Evolutionary conservation across 35 echinoderm and acorn worm genomes (phyloP), one percentile per base, ranked within the genome.

Genomic region (Apostichopus parvimensis): DNA sequence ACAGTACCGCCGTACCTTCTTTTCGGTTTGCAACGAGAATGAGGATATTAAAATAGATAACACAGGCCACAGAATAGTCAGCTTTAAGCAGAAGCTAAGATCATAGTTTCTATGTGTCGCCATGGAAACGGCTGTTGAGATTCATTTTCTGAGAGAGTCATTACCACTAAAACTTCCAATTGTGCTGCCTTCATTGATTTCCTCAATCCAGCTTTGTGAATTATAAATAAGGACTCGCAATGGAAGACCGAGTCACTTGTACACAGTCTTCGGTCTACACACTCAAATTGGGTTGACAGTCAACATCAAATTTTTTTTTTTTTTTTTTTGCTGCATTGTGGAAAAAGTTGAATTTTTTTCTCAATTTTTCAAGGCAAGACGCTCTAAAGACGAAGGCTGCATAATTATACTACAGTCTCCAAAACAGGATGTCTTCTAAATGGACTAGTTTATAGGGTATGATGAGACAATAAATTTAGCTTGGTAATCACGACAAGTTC

Each of bases 151-250:
- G 18, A 58, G n/a, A 57, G 81, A 84, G 81, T 84, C 81, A 84
- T 84, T 84, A 84, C 58, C 81, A 84, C 81, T 84, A 84, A 84
- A 84, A 84, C 56, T 59, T 57, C 34, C 81, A 84, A 84, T 84
- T 84, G 81, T 59, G 81, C 81, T 84, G 81, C 81, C 53, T 84
- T 60, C 81, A 84, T 84, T 58, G 81, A 84, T 84, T 84, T 84
- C 81, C 81, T 84, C 81, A 84, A 84, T 84, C 81, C 54, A 84
- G 81, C 53, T 58, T 23, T 84, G 58, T 58, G 56, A 59, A 84
- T 84, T 84, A 58, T 84, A 56, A 84, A 84, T 80, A 84, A 84
- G 54, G 54, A 18, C 71, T 84, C 58, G 54, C 54, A 59, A 75
- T 75, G 71, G 71, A 75, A 75, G 6, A n/a, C 17, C 13, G 14